These are phyloP conservation scores for Ceratoteleas bidentatus DNA, from an alignment of 1,140 invertebrate species.

Conservation along the genomic window DNA sequence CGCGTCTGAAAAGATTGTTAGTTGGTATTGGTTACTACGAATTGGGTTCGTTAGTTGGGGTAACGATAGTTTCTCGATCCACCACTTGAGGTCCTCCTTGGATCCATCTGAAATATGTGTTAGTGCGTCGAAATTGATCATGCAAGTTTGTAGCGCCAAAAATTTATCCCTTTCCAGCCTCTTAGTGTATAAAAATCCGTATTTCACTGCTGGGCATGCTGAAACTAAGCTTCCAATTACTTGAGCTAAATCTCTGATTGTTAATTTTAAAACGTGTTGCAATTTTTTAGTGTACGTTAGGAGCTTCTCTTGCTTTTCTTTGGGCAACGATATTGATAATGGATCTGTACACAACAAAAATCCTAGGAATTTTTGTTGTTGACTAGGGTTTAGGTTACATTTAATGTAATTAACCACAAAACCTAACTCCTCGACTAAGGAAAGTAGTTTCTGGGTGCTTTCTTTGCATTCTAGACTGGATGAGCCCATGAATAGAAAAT, in stretches of 20 bases:
- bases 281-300: not conserved
- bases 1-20: conserved; percentile 18
- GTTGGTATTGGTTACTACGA: not conserved
- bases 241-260: not conserved
- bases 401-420: not conserved
- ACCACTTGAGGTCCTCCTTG: not conserved
- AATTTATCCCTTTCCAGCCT: not conserved
- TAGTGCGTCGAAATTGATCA: not conserved
- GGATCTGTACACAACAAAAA: not conserved
- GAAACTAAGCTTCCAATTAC: not conserved
- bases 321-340: not conserved
- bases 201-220: conserved; percentile 7
- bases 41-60: not conserved
- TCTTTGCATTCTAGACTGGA: not conserved
- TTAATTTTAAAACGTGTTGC: not conserved
- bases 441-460: not conserved
- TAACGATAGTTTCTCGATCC: not conserved
- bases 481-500: not conserved
- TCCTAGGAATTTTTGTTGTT: conserved; percentile 1
- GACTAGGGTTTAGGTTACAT: not conserved
- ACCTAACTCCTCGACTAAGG: not conserved
- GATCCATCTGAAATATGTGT: not conserved
- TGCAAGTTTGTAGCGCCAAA: too few relatives aligned
- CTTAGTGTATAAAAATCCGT: not conserved
- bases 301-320: not conserved